A percentile compares a stretch with the other conserved stretches of the same genome.
Evolutionary conservation across 1,140 invertebrate species (phyloP).

Genomic region (Copidosoma floridanum): DNA sequence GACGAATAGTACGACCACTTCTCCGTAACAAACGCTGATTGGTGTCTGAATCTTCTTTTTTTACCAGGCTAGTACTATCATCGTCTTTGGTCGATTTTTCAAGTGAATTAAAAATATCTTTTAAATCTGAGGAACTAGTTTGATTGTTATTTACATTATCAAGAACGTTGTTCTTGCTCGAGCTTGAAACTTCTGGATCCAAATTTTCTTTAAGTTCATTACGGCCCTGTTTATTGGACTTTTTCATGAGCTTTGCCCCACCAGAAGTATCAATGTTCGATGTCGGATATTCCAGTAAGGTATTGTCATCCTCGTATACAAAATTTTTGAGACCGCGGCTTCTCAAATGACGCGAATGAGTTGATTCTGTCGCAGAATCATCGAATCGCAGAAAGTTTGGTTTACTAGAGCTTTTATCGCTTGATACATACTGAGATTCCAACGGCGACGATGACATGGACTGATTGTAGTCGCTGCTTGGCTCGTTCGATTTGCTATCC

Average conservation of each 20-base stretch:
- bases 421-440: conserved; percentile 12
- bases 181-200: conserved; percentile 27
- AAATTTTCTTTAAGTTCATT: conserved; percentile 31
- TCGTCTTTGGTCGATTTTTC: conserved; percentile 11
- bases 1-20: conserved; percentile 13
- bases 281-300: conserved; percentile 19
- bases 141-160: conserved; percentile 5
- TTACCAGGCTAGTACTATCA: neutral
- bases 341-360: neutral
- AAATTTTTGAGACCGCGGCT: neutral
- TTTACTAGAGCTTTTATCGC: conserved; percentile 16
- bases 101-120: neutral
- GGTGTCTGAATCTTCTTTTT: neutral
- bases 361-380: conserved; percentile 10
- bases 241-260: neutral
- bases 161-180: conserved; percentile 3
- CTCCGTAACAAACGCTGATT: conserved; percentile 5
- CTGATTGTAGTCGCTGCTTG: neutral
- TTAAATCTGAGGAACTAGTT: neutral
- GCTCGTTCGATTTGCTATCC: neutral
- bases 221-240: too few species aligned
- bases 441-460: conserved; percentile 10
- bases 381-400: conserved; percentile 9
- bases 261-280: neutral
- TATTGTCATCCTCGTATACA: conserved; percentile 23